Percentiles rank a stretch among this genome's conserved stretches.
phyloP scores from a whole-genome alignment of 2,113 vertebrate genomes.

The Scytalopus superciliaris region DNA sequence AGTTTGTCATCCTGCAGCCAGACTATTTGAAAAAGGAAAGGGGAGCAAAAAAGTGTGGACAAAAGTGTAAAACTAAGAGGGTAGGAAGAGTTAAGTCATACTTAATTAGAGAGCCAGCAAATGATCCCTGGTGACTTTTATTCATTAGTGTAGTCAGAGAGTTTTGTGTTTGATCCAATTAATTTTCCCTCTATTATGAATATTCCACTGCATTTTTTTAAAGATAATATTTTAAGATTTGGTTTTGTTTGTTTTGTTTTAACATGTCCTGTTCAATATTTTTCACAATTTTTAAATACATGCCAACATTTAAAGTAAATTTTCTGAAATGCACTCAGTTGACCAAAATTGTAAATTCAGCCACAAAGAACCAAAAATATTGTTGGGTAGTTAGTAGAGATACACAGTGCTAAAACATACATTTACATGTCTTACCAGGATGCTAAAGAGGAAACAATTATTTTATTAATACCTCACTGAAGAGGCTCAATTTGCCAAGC shows the following conservation, averaged over 20 bases:
- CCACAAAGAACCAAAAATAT: background rate
- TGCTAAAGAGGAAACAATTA: background rate
- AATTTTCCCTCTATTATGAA: background rate
- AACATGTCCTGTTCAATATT: background rate
- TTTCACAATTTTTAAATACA: background rate
- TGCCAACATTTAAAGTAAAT: background rate
- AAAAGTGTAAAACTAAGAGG: background rate
- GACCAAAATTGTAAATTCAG: background rate
- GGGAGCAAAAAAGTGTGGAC: background rate
- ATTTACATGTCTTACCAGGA: background rate
- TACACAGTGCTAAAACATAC: background rate
- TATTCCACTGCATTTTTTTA: background rate
- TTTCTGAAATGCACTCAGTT: background rate
- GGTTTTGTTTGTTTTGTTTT: background rate
- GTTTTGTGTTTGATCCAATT: background rate
- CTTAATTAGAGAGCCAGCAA: background rate
- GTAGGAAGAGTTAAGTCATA: background rate
- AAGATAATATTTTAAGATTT: background rate
- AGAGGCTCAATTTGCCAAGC: slow-evolving; percentile 40
- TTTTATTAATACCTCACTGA: slow-evolving; percentile 20
- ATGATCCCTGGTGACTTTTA: background rate
- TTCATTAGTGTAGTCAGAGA: background rate
- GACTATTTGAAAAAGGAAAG: background rate
- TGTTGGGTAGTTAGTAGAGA: background rate
- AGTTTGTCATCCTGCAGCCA: background rate